These are phyloP conservation scores for Telmatochromis brichardi DNA, from an alignment of 2,113 vertebrate species.

Conservation along the genomic window DNA sequence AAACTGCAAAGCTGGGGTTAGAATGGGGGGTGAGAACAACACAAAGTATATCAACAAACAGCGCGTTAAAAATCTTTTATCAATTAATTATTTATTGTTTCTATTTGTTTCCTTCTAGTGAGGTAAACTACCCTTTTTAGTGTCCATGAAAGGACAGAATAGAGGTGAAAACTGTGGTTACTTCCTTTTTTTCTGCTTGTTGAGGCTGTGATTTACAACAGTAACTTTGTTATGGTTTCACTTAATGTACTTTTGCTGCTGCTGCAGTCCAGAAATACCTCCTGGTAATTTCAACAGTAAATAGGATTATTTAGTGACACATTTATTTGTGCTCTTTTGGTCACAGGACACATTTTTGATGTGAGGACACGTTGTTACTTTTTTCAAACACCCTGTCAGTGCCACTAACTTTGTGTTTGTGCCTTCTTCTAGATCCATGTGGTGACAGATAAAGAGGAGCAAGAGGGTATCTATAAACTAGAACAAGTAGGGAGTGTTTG, in stretches of 20 bases:
- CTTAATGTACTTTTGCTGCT: background rate
- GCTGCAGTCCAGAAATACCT: background rate
- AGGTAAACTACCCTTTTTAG: background rate
- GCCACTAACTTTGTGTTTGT: background rate
- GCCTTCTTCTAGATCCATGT: conserved; percentile 63
- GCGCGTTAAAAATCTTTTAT: rapidly evolving
- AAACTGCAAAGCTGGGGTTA: background rate
- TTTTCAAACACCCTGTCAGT: background rate
- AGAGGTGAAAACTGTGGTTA: background rate
- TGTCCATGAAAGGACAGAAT: background rate
- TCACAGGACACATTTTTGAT: background rate
- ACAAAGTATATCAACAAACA: background rate
- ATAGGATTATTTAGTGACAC: background rate
- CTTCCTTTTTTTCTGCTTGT: background rate
- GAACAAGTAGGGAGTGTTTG: conserved; percentile 43
- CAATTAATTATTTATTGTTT: background rate
- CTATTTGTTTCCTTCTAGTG: background rate
- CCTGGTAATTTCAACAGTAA: background rate
- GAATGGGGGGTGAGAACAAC: background rate
- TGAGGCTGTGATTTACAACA: background rate
- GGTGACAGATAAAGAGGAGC: conserved; percentile 64
- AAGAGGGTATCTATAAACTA: conserved; percentile 48
- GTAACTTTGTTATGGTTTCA: background rate
- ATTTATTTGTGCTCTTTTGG: background rate
- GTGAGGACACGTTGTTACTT: background rate